These are phyloP conservation scores for Brachypteracias leptosomus DNA, from an alignment of 2,113 vertebrate genomes.

Conservation along the genomic window DNA sequence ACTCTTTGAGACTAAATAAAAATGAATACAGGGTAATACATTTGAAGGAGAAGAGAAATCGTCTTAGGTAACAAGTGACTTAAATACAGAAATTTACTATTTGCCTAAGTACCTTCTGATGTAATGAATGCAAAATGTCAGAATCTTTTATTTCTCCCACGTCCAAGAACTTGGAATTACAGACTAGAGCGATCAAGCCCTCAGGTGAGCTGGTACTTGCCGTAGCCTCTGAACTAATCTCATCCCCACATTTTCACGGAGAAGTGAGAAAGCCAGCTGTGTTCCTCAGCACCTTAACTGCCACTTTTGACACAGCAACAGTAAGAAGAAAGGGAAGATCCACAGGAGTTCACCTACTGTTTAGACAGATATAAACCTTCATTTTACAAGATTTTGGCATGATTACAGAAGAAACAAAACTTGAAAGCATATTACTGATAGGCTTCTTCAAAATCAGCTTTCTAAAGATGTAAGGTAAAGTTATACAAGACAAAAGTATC, in stretches of 20 bases:
- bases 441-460: neutral
- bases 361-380: neutral
- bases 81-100: neutral
- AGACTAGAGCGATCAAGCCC: neutral
- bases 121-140: neutral
- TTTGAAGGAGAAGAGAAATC: neutral
- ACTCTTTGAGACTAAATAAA: neutral
- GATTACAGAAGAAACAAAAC: neutral
- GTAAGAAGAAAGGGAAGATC: neutral
- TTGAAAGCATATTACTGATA: neutral
- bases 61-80: neutral
- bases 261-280: neutral
- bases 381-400: neutral
- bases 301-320: neutral
- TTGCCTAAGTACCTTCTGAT: neutral
- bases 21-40: neutral
- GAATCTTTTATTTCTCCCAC: neutral
- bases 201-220: neutral
- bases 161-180: neutral
- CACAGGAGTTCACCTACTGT: neutral
- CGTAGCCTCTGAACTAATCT: neutral
- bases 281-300: neutral
- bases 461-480: neutral
- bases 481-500: neutral
- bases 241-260: neutral